Percentiles rank a stretch among this genome's conserved stretches.
Conservation (phyloP, 1,140 invertebrate species). For the Drosophila melanogaster region Release_6_plus_ISO1_MT NT_037436.4:18975001-18975500, state of each 20-base stretch:
- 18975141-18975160: constrained; percentile 3
- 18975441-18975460: too few relatives aligned
- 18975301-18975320: too few relatives aligned
- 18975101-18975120: constrained; percentile 83
- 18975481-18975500: too few relatives aligned
- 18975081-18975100: constrained; percentile 82
- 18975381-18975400: too few relatives aligned
- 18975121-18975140: constrained; percentile 73
- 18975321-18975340: too few relatives aligned
- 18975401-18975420: too few relatives aligned
- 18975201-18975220: constrained; percentile 54
- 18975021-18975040: background rate
- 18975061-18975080: constrained; percentile 66
- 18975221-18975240: constrained; percentile 25
- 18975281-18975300: too few relatives aligned
- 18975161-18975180: constrained; percentile 53
- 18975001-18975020: background rate
- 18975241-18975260: background rate
- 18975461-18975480: background rate
- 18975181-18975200: constrained; percentile 72
- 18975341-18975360: too few relatives aligned
- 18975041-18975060: constrained; percentile 4
- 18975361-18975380: too few relatives aligned
- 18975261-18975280: background rate
- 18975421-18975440: too few relatives aligned